These are phyloP conservation scores for Corydoras sp. DNA, from an alignment of 2,113 vertebrate species.

Conservation along the genomic window DNA sequence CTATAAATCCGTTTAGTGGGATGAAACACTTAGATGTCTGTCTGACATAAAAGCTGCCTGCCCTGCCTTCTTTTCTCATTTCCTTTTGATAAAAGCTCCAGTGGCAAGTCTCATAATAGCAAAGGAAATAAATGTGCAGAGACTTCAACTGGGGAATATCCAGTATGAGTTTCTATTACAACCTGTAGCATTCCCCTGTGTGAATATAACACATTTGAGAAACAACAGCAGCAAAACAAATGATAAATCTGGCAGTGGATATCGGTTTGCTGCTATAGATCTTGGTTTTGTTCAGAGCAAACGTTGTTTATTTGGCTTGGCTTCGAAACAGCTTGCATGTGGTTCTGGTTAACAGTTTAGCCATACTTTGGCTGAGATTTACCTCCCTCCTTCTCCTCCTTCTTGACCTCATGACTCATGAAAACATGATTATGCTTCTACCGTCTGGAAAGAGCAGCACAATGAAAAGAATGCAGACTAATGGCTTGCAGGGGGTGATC, in stretches of 20 bases:
- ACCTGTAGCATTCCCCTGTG: conserved; percentile 10
- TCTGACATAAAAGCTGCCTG: conserved; percentile 34
- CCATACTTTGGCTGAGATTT: conserved; percentile 13
- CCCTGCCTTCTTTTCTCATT: conserved; percentile 28
- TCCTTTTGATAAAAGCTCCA: conserved; percentile 31
- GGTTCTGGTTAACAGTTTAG: conserved; percentile 38
- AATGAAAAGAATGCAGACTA: conserved; percentile 36
- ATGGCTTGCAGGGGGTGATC: conserved; percentile 23
- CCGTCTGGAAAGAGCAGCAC: conserved; percentile 28
- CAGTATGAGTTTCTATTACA: conserved; percentile 19
- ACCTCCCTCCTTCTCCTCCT: conserved; percentile 6
- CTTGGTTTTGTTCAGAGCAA: conserved; percentile 39
- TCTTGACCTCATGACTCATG: conserved; percentile 35
- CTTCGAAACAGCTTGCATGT: conserved; percentile 37
- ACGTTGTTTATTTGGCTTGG: conserved; percentile 42
- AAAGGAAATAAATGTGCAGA: conserved; percentile 14
- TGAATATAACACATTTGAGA: conserved; percentile 9
- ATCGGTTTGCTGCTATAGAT: conserved; percentile 34
- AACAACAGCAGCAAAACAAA: conserved; percentile 18
- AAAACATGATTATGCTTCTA: conserved; percentile 26
- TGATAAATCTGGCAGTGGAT: conserved; percentile 23
- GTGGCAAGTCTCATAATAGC: conserved; percentile 11
- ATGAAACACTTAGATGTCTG: conserved; percentile 22
- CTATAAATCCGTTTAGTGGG: conserved; percentile 29
- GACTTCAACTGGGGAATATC: conserved; percentile 11